Evolutionary conservation across 2,797 vertebrate species (phyloP), one percentile per base, ranked within the genome.

Genomic region (Rhincodon typus): DNA sequence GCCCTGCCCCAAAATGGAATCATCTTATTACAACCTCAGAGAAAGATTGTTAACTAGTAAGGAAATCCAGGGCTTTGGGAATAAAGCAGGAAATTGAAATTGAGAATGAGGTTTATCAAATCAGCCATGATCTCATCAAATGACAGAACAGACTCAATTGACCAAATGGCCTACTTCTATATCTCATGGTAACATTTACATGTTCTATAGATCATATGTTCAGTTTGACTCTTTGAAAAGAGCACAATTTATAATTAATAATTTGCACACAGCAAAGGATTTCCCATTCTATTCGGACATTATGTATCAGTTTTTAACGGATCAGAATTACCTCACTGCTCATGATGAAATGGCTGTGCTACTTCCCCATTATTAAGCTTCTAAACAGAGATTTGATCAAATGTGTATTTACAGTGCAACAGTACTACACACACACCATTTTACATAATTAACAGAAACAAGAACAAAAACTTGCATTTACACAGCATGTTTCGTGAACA

Each of bases 151-250:
- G 57, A 62, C 57, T 62, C 57, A 62, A 62, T 62, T 62, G 7
- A 12, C 57, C 46, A 50, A 50, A 50, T 50, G 46, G 46, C 1
- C 57, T 62, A 8, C 6, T 62, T 62, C 8, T 10, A 62, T 62
- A 62, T 62, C 57, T 62, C 57, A 30, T 74, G 27, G 72, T 74
- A 74, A 74, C 72, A 74, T 8, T 27, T 74, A 8, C 96, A 96
- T 96, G 95, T 97, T 97, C 6, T 96, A 97, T 96, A 96, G 96
- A 96, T 96, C 66, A 96, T 95, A 95, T 42, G 84, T 95, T 96
- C 97, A 97, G 97, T 97, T 97, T 96, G 96, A 94, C 96, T 96
- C 96, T 96, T 96, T 97, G 96, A 96, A 97, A 97, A 97, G 96
- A 97, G 97, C 97, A 96, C 97, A 96, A 96, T 96, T 96, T 38